Conservation (phyloP, 2,888 invertebrate genomes). For the Fragum sueziense region DNA sequence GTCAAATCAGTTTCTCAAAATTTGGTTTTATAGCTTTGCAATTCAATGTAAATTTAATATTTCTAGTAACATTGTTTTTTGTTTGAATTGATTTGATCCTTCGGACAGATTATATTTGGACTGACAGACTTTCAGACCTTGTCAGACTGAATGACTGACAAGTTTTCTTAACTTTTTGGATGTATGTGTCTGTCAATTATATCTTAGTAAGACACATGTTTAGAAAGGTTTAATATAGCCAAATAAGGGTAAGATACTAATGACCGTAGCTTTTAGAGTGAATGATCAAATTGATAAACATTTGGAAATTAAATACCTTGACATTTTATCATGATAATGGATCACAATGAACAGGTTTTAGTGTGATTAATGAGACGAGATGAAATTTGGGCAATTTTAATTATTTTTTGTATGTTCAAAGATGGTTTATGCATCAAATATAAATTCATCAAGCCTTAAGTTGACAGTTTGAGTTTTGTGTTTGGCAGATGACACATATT, state of each 20-base stretch:
- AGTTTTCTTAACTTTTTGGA: no score
- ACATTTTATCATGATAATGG: slow-evolving; percentile 21
- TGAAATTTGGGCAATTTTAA: slow-evolving; percentile 2
- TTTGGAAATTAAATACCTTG: slow-evolving; percentile 8
- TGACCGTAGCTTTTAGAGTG: background rate
- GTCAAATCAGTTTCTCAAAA: no score
- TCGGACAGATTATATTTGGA: no score
- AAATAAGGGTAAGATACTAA: background rate
- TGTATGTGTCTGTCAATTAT: no score
- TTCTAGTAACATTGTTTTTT: no score
- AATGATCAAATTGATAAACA: slow-evolving; percentile 15
- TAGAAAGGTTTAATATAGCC: no score
- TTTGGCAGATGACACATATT: slow-evolving; percentile 14
- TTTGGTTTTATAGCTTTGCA: no score
- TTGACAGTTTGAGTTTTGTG: slow-evolving; percentile 12
- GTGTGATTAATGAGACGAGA: slow-evolving; percentile 12
- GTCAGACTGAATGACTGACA: no score
- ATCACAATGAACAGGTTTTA: slow-evolving; percentile 8
- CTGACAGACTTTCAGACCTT: no score
- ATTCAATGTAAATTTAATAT: no score
- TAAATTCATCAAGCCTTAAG: slow-evolving; percentile 11
- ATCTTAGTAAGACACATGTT: no score
- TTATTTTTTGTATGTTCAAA: slow-evolving; percentile 27
- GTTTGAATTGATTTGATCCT: no score
- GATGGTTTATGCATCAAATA: slow-evolving; percentile 15